These are phyloP conservation scores for Perca flavescens DNA, from an alignment of 2,113 vertebrate species.

Conservation along the genomic window DNA sequence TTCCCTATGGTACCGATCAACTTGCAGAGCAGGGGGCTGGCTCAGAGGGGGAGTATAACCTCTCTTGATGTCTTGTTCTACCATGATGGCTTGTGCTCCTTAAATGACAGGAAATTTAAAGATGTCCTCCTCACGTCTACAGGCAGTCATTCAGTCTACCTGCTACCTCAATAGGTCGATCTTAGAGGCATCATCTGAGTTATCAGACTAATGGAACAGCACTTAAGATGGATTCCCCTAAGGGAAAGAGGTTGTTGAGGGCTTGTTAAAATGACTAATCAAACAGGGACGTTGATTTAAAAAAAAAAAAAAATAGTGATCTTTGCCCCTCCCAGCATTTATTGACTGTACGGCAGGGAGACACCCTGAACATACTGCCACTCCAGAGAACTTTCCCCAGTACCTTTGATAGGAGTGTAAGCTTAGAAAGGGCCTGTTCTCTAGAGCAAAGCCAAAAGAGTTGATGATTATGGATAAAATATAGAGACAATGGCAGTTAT, in stretches of 20 bases:
- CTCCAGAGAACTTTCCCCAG: not conserved
- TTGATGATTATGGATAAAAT: not conserved
- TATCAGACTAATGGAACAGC: conserved; percentile 41
- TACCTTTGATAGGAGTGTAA: not conserved
- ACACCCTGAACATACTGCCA: conserved; percentile 2
- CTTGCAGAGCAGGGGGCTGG: not conserved
- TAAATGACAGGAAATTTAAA: conserved; percentile 31
- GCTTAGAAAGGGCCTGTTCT: not conserved
- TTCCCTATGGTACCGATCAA: not conserved
- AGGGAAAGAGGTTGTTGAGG: conserved; percentile 16
- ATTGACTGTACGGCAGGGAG: not conserved
- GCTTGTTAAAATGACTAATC: conserved; percentile 54
- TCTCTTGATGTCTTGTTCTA: conserved; percentile 15
- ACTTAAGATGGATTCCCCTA: conserved; percentile 26
- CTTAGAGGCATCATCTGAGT: conserved; percentile 16
- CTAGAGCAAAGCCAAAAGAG: no score
- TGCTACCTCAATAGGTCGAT: not conserved
- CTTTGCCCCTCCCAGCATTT: not conserved
- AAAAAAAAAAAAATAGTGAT: not conserved
- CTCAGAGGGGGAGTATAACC: not conserved
- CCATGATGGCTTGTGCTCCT: not conserved
- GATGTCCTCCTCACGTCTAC: conserved; percentile 10
- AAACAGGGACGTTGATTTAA: conserved; percentile 22
- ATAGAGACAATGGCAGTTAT: not conserved
- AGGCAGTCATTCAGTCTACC: not conserved